phyloP scores from a whole-genome alignment of 2,113 vertebrate genomes.

The Tychaedon coryphoeus region DNA sequence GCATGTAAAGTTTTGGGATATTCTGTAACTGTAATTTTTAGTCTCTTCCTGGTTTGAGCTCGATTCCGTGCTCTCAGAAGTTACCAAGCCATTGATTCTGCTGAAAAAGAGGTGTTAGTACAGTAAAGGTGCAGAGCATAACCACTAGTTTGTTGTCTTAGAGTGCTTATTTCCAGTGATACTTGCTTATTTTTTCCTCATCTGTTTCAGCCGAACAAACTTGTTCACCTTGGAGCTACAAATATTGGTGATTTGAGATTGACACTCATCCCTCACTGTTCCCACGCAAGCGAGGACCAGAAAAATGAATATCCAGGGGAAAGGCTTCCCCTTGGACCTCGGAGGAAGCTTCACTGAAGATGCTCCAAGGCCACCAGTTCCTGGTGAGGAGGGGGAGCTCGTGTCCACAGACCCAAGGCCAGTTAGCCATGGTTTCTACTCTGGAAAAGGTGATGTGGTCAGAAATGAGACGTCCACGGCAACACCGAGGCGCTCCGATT shows the following conservation, averaged over 20 bases:
- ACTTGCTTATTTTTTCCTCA: conserved; percentile 32
- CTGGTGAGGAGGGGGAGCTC: conserved; percentile 94
- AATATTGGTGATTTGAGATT: conserved; percentile 70
- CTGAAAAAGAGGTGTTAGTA: neutral
- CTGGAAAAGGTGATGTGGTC: conserved; percentile 77
- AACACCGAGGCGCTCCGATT: conserved; percentile 88
- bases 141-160: neutral
- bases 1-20: neutral
- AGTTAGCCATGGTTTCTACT: conserved; percentile 75
- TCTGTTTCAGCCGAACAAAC: conserved; percentile 78
- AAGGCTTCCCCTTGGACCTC: conserved; percentile 86
- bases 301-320: conserved; percentile 90
- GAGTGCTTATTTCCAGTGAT: neutral
- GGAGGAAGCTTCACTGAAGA: conserved; percentile 96
- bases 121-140: neutral
- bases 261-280: conserved; percentile 59
- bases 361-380: conserved; percentile 94
- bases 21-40: neutral
- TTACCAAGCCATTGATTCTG: neutral
- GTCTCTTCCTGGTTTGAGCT: neutral
- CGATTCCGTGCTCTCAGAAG: accelerated
- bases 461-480: conserved; percentile 88
- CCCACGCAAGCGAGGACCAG: conserved; percentile 69
- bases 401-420: conserved; percentile 83
- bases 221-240: conserved; percentile 71